Base-by-base conservation (phyloP, 2,888 invertebrate genomes). In the Diaperis boleti region DNA sequence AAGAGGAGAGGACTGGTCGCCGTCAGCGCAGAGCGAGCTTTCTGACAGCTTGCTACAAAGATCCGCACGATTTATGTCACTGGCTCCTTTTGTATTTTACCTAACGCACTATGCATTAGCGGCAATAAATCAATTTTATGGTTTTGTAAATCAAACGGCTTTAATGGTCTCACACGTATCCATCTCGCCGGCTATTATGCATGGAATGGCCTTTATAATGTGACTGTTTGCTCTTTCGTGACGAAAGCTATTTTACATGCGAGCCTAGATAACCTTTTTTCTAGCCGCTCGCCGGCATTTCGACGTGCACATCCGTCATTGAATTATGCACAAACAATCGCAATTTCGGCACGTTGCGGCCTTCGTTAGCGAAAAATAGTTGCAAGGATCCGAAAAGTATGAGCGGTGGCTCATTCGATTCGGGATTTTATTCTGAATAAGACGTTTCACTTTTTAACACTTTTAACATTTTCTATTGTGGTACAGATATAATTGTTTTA, bases 41-140 rank as follows among this genome's bases (percentile, higher is more conserved):
- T 59, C 63, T 79, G 81, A 80, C 81, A 81, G 79, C 75, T 67
- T 69, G 76, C 79, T 74, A 79, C 78, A 80, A 78, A 80, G 79
- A 80, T 80, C 76, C 77, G 75, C 69, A 80, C 78, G 81, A 81
- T 81, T 81, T 81, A 81, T 81, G 79, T 79, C 79, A 79, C 78
- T 78, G 76, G 78, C 74, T 77, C 77, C 80, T 79, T 81, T 81
- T 81, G 80, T 81, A 74, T 79, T 80, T 79, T 76, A 79, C 80
- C 79, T 79, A 80, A 79, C 80, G 78, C 79, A 79, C 79, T 78
- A 79, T 78, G 76, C 80, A 81, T 81, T 81, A 80, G 78, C 74
- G 73, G 78, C 78, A 77, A 81, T 81, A 82, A 81, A 82, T 82
- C 81, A 81, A 81, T 81, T 82, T 82, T 81, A 81, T 81, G 81